Base-by-base conservation (phyloP, 2,797 vertebrate species). In the Crocodylus rhombifer region DNA sequence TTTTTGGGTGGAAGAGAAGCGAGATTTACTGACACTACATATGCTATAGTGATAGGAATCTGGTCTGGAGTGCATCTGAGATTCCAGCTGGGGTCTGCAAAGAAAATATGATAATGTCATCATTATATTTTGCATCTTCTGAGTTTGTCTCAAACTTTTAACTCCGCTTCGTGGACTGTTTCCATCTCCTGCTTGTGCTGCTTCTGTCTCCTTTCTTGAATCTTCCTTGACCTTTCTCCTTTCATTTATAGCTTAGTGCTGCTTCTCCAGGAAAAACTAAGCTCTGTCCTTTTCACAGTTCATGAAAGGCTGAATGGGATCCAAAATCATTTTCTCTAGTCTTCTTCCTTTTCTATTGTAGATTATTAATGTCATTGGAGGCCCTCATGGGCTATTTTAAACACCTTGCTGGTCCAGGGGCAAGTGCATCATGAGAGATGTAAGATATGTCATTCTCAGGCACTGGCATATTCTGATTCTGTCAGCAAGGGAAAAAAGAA, bases 231-330 rank as follows among this genome's bases (percentile, higher is more conserved):
- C 28, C 89, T 85, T 87, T 80, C 28, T 69, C 61, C 12, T 80
- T 21, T 26, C 90, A 93, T 82, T 86, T 60, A 78, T 58, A 93
- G 80, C 77, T 55, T 84, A 55, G 63, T 88, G 56, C 73, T 90
- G 71, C 21, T 89, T 13, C 67, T 83, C 88, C 76, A 80, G 42
- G 75, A 90, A 90, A 82, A 88, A 42, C 42, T 91, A 36, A 57
- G 28, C 94, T 89, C 75, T 82, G 11, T 86, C 6, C 33, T 57
- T 86, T 82, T 76, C 84, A 23, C 78, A 92, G 88, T 82, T 94
- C 84, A 89, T 84, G 42, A 63, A 82, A 33, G 80, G 80, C 93
- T 90, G 86, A 93, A 92, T 78, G 55, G 85, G 84, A 60, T 87
- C 21, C 61, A 95, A 78, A 94, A 80, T 58, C 77, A 86, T 82